Conservation (phyloP, 64 coral and sea anemone genomes). For the Stichodactyla helianthus region DNA sequence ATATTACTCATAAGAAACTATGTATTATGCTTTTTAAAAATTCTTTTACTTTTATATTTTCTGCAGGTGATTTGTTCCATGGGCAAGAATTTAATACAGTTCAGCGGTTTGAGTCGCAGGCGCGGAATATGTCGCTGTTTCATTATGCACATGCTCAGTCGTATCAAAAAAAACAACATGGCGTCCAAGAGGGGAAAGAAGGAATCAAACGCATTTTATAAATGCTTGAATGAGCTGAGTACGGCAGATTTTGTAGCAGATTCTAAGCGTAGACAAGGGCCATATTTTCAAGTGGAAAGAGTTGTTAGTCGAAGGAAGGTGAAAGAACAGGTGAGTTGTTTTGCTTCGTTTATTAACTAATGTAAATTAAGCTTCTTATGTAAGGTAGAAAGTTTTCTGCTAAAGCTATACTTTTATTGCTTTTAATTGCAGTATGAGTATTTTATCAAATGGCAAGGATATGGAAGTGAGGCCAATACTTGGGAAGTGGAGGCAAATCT, state of each 20-base stretch:
- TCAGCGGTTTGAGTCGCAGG: constrained; percentile 16
- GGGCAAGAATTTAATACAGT: neutral
- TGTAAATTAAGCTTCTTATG: neutral
- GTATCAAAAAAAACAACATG: constrained; percentile 5
- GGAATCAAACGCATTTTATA: neutral
- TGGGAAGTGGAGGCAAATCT: neutral
- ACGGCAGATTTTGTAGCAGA: neutral
- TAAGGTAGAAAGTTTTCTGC: neutral
- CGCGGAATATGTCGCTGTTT: neutral
- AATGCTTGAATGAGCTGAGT: constrained; percentile 1
- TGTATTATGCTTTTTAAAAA: no score
- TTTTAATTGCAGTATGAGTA: constrained; percentile 4
- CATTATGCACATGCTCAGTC: constrained; percentile 15
- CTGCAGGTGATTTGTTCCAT: no score
- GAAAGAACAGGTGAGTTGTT: constrained; percentile 5
- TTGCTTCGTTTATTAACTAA: neutral
- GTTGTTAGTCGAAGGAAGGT: constrained; percentile 1
- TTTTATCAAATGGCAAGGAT: constrained; percentile 13
- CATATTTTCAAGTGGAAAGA: neutral
- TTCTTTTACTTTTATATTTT: no score
- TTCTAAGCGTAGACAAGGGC: neutral
- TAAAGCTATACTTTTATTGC: neutral
- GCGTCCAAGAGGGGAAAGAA: neutral
- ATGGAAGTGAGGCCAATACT: neutral
- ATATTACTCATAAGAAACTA: no score